phyloP scores from a whole-genome alignment of 2,113 vertebrate genomes.

The Spea bombifrons region DNA sequence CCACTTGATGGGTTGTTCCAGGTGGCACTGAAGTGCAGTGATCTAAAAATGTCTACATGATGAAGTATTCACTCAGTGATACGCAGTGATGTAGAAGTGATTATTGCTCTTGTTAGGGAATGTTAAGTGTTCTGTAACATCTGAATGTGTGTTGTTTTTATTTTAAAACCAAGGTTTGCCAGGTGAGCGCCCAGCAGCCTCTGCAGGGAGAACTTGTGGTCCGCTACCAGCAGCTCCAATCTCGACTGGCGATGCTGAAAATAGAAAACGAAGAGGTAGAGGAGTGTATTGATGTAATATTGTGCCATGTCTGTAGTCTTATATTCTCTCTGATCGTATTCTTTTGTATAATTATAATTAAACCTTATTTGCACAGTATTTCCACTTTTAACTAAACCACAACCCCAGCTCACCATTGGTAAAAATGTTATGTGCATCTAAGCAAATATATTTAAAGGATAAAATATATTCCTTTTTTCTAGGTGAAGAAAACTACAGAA shows the following conservation, averaged over 20 bases:
- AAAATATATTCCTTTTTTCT: slow-evolving; percentile 22
- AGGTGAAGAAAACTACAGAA: slow-evolving; percentile 98
- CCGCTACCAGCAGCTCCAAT: slow-evolving; percentile 93
- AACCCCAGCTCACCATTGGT: too few relatives aligned
- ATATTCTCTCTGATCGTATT: too few relatives aligned
- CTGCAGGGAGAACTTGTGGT: slow-evolving; percentile 91
- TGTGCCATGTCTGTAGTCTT: too few relatives aligned
- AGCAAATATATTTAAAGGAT: not conserved
- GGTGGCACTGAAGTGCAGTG: not conserved
- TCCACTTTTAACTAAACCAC: too few relatives aligned
- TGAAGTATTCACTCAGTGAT: too few relatives aligned
- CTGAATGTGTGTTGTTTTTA: slow-evolving; percentile 48
- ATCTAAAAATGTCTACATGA: too few relatives aligned
- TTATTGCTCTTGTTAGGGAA: not conserved
- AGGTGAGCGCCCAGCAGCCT: slow-evolving; percentile 89
- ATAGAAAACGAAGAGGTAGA: slow-evolving; percentile 98
- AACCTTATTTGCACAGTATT: too few relatives aligned
- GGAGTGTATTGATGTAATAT: not conserved
- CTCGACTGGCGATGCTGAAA: slow-evolving; percentile 88
- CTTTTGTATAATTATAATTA: too few relatives aligned
- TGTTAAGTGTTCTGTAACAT: not conserved
- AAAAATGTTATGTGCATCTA: not conserved
- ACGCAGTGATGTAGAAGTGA: too few relatives aligned
- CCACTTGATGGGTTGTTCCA: not conserved
- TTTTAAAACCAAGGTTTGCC: slow-evolving; percentile 77